Base-by-base conservation (phyloP, 2,888 invertebrate species). In the Drosophila anceps region DNA sequence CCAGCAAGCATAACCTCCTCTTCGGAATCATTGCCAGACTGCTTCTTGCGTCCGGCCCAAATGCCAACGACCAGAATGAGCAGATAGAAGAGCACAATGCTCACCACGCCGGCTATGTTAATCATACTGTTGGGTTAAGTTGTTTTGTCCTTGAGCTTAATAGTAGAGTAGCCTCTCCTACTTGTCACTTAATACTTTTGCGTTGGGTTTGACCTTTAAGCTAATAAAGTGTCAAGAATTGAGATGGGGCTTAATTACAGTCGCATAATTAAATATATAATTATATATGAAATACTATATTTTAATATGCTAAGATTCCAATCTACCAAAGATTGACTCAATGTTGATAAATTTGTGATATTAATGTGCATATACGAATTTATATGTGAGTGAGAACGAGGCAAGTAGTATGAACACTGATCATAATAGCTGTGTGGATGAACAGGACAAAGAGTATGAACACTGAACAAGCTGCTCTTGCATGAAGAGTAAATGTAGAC, bases 1-100 rank as follows among this genome's bases (percentile, higher is more conserved):
- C 99, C 99, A 0, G 99, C 99, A 92, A 99, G 94, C 99, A 99
- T 99, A 68, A 99, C 98, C 93, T 99, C 99, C 93, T 99, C 99
- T 92, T 98, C 98, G 60, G 97, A 97, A 93, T 97, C 96, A 94
- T 97, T 96, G 82, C 97, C 97, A 8, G 95, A 93, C 78, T 96
- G 96, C 92, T 98, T 98, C 94, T 99, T 99, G 88, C 98, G 95
- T 33, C 96, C 99, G 12, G 99, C 99, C 98, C 98, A 99, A 92
- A 99, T 97, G 85, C 99, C 99, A 81, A 99, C 98, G 50, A 95
- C 95, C 92, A 99, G 94, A 93, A 99, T 99, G 84, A 99, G 95
- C 90, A 98, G 93, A 95, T 99, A 99, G 94, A 99, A 99, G 89
- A 99, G 94, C 91, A 98, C 95, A 93, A 99, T 98, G 89, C 99